These are phyloP conservation scores for Sus cebifrons DNA, from an alignment of 2,797 vertebrate genomes.

Conservation along the genomic window DNA sequence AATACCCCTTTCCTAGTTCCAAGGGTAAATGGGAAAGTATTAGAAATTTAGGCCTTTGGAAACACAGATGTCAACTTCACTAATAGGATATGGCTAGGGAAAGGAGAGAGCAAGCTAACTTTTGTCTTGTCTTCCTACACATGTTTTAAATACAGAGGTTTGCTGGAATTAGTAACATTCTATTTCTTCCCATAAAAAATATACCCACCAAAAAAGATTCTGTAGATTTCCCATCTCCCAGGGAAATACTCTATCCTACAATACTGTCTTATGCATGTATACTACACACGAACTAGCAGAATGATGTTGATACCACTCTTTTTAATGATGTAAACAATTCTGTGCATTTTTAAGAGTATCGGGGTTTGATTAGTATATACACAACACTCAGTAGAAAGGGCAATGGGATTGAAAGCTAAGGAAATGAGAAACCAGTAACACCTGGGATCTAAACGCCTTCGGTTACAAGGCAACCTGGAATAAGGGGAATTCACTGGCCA, in stretches of 20 bases:
- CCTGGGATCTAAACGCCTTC: neutral
- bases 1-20: neutral
- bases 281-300: neutral
- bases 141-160: neutral
- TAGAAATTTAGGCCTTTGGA: neutral
- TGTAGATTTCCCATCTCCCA: neutral
- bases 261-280: neutral
- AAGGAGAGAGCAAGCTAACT: neutral
- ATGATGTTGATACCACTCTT: neutral
- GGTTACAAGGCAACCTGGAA: neutral
- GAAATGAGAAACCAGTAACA: conserved; percentile 13
- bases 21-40: neutral
- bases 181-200: conserved; percentile 6
- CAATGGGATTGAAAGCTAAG: neutral
- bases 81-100: neutral
- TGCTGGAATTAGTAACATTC: neutral
- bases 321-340: neutral
- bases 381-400: neutral
- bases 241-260: neutral
- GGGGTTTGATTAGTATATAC: neutral
- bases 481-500: neutral
- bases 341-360: neutral
- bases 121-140: neutral
- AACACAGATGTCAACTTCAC: neutral
- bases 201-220: neutral